A percentile compares a stretch with the other conserved stretches of the same genome.
phyloP scores from a whole-genome alignment of 2,113 vertebrate species.

The Oncorhynchus clarkii region DNA sequence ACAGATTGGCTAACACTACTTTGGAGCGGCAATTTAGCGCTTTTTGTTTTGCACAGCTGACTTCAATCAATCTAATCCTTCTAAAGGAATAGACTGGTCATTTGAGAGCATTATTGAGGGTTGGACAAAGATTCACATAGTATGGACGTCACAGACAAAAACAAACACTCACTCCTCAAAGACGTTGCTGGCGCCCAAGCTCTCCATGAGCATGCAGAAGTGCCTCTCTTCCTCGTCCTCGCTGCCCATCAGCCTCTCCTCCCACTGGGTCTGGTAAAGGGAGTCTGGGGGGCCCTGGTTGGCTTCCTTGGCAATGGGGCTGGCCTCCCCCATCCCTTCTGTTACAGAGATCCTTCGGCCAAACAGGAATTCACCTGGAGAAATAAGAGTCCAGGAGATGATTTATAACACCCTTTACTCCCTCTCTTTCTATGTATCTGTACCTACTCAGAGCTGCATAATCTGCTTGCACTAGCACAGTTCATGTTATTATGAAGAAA shows the following conservation, averaged over 20 bases:
- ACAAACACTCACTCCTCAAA: constrained; percentile 83
- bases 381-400: neutral
- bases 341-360: constrained; percentile 54
- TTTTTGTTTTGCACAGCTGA: constrained; percentile 42
- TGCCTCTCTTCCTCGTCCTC: constrained; percentile 81
- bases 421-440: too few relatives aligned
- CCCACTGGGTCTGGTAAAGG: constrained; percentile 64
- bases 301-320: constrained; percentile 21
- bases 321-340: constrained; percentile 28
- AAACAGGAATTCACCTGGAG: constrained; percentile 81
- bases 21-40: constrained; percentile 16
- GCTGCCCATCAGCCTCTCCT: constrained; percentile 39
- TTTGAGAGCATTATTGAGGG: neutral
- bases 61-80: constrained; percentile 19
- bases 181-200: constrained; percentile 80
- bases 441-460: too few relatives aligned
- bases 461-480: neutral
- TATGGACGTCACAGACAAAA: neutral
- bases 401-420: neutral
- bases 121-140: constrained; percentile 16
- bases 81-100: neutral
- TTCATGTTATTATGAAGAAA: too few relatives aligned
- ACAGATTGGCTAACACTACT: neutral
- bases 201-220: constrained; percentile 84
- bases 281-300: constrained; percentile 59